phyloP scores from a whole-genome alignment of 2,797 vertebrate species.

The Periparus ater region DNA sequence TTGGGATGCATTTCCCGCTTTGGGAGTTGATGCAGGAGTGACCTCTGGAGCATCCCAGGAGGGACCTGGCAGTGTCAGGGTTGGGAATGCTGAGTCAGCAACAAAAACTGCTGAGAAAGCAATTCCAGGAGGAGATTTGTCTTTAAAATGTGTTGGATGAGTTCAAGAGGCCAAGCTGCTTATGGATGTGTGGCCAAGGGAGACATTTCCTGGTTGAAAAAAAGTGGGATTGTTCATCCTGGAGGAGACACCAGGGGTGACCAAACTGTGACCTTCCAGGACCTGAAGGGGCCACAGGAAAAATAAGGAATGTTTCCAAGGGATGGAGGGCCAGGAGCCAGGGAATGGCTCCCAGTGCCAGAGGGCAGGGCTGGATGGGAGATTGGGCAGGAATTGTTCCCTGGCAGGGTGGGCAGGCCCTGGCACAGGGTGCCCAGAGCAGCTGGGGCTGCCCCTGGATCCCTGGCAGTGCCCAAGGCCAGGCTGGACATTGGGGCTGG shows the following conservation, averaged over 20 bases:
- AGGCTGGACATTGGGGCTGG: not conserved
- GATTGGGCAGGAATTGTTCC: not conserved
- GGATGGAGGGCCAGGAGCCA: not conserved
- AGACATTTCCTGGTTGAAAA: not conserved
- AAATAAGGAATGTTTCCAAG: not conserved
- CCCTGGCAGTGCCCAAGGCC: not conserved
- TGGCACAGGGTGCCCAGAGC: not conserved
- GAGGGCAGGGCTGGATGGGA: rapidly evolving
- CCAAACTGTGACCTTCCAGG: not conserved
- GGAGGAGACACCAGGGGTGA: no score
- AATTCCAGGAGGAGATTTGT: not conserved
- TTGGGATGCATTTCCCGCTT: not conserved
- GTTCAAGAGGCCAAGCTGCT: not conserved
- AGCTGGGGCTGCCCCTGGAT: not conserved
- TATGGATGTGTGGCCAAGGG: not conserved
- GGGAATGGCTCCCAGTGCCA: not conserved
- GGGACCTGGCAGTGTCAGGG: rapidly evolving
- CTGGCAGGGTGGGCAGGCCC: not conserved
- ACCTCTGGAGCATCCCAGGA: rapidly evolving
- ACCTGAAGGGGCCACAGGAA: not conserved
- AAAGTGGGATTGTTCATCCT: not conserved
- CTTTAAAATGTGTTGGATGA: not conserved
- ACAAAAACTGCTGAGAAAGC: not conserved
- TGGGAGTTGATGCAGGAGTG: not conserved
- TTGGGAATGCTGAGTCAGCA: not conserved